Evolutionary conservation across 2,113 vertebrate species (phyloP).

Genomic region (Gymnarchus niloticus): DNA sequence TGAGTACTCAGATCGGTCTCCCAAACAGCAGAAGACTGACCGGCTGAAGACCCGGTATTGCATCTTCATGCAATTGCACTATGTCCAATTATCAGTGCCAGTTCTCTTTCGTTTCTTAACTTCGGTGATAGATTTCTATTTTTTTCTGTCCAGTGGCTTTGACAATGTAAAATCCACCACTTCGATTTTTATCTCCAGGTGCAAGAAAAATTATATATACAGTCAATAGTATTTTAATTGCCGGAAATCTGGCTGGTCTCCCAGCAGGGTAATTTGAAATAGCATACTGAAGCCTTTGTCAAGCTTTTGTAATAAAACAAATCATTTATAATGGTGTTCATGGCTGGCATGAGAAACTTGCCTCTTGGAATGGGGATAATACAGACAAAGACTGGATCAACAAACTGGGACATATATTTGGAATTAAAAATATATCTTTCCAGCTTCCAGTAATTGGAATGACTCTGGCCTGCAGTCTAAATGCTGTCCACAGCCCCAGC

Average conservation of each 20-base stretch:
- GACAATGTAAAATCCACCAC: background rate
- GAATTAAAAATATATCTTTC: background rate
- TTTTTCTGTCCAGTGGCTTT: background rate
- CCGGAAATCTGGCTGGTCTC: background rate
- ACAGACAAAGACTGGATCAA: background rate
- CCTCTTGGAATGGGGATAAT: background rate
- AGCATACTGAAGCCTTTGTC: background rate
- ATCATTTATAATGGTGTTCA: background rate
- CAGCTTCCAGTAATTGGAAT: constrained; percentile 5
- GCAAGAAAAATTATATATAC: background rate
- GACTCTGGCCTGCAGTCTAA: background rate
- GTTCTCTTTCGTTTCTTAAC: background rate
- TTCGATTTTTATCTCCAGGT: background rate
- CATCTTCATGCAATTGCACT: background rate
- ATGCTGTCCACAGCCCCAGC: background rate
- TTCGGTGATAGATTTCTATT: no score
- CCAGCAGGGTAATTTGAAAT: background rate
- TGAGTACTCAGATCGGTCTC: background rate
- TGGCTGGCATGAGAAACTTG: background rate
- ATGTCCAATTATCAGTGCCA: background rate
- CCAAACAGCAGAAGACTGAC: background rate
- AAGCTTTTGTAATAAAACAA: background rate
- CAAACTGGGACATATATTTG: constrained; percentile 5
- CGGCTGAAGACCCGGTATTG: background rate
- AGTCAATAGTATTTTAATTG: background rate